phyloP scores from a whole-genome alignment of 2,888 invertebrate genomes.

The Leptinotarsa tumamoca region DNA sequence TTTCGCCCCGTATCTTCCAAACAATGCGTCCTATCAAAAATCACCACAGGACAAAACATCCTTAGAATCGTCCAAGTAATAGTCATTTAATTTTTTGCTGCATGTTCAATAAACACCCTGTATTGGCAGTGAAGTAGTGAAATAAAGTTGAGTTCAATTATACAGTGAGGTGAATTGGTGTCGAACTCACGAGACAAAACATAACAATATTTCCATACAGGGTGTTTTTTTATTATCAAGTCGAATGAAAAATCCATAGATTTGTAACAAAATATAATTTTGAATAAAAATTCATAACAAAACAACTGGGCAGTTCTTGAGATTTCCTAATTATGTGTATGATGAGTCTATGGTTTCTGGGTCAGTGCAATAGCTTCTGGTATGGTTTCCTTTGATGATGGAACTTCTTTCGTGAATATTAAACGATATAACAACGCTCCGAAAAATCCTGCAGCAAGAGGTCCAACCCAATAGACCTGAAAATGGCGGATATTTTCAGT shows the following conservation, averaged over 20 bases:
- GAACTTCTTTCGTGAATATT: slow-evolving; percentile 58
- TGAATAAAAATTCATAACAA: slow-evolving; percentile 25
- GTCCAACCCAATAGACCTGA: slow-evolving; percentile 63
- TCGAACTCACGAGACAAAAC: too few species aligned
- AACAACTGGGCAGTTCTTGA: slow-evolving; percentile 12
- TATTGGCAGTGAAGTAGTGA: too few species aligned
- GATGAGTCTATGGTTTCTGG: slow-evolving; percentile 50
- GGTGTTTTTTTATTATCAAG: too few species aligned
- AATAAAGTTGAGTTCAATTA: too few species aligned
- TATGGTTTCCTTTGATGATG: slow-evolving; percentile 47
- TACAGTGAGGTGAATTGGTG: too few species aligned
- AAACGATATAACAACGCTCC: slow-evolving; percentile 60
- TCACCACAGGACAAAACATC: too few species aligned
- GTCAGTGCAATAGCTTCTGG: slow-evolving; percentile 61
- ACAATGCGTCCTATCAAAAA: too few species aligned
- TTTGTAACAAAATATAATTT: slow-evolving; percentile 27
- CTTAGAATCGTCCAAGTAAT: too few species aligned
- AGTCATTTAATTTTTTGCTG: too few species aligned
- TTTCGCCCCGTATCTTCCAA: too few species aligned
- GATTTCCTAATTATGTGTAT: background rate
- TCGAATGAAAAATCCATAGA: background rate
- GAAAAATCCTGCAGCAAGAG: slow-evolving; percentile 58
- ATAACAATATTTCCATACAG: too few species aligned
- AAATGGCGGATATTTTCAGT: slow-evolving; percentile 26
- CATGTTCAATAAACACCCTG: too few species aligned